Evolutionary conservation across 2,888 invertebrate genomes (phyloP), one percentile per base, ranked within the genome.

Genomic region (Matsumyia berberina): DNA sequence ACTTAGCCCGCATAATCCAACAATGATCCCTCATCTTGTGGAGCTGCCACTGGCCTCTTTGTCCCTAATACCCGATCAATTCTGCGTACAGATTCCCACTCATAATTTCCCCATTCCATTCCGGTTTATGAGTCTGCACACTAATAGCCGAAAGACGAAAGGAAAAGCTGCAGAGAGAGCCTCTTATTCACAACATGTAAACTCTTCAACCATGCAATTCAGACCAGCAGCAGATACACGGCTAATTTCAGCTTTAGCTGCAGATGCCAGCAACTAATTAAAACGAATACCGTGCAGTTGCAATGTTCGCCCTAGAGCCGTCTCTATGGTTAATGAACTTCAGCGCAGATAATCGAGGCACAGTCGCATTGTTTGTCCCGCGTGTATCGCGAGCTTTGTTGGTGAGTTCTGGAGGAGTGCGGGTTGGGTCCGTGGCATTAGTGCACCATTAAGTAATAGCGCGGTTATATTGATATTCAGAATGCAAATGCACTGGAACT

Each of bases 401-500:
- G 24, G 49, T 62, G 31, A 62, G 67, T 78, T 83, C 78, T 60
- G 15, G 35, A 1, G 37, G 11, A 15, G 12, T 3, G n/a, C 49
- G 42, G 51, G 17, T 8, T 17, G 53, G 67, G 31, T 60, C 42
- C 17, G 39, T 49, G 62, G 83, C 55, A 83, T 83, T 72, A 69
- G 69, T 70, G 58, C 58, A 39, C 76, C 70, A 80, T 85, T 85
- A 85, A 76, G 85, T 85, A 80, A 80, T 85, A 76, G 85, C 58
- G 69, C 70, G 69, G 74, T 72, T 85, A 85, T 80, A 85, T 80
- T 85, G 74, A 76, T 85, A 85, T 85, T 85, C 80, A 46, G 12
- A 85, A 66, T 74, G 58, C 35, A 66, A 70, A 70, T 78, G 70
- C 70, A 62, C 31, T 62, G 69, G 31, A 79, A 39, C 62, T 78